phyloP scores from a whole-genome alignment of 2,888 invertebrate genomes.

The Philhelius pedissequus region DNA sequence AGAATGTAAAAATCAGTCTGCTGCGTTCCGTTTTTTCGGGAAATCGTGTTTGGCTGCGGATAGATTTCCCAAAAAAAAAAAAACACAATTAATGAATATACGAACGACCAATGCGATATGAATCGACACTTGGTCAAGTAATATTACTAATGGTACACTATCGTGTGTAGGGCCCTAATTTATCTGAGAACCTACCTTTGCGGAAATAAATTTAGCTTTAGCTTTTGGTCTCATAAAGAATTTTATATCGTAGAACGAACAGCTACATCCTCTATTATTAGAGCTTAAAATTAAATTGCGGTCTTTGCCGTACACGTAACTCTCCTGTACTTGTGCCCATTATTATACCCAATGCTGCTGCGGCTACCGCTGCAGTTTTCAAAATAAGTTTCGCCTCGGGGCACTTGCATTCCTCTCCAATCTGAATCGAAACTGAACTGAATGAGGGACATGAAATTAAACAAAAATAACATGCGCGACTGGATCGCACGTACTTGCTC shows the following conservation, averaged over 20 bases:
- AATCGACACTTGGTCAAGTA: too few relatives aligned
- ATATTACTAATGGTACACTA: too few relatives aligned
- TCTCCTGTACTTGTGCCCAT: constrained; percentile 53
- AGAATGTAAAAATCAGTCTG: too few relatives aligned
- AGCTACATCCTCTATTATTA: constrained; percentile 28
- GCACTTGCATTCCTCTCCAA: constrained; percentile 40
- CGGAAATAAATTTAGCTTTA: too few relatives aligned
- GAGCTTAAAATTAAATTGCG: constrained; percentile 50
- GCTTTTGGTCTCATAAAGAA: constrained; percentile 1
- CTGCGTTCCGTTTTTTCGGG: too few relatives aligned
- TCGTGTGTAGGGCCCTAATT: too few relatives aligned
- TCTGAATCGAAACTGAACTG: constrained; percentile 15
- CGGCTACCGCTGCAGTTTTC: constrained; percentile 9
- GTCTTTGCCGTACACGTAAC: background rate
- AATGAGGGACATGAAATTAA: background rate
- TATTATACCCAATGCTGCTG: constrained; percentile 60
- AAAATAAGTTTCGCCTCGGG: constrained; percentile 41
- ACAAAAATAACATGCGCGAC: constrained; percentile 60
- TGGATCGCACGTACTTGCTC: too few relatives aligned
- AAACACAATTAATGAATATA: too few relatives aligned
- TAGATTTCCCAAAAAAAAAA: too few relatives aligned
- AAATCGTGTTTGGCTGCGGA: too few relatives aligned
- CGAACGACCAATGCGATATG: too few relatives aligned
- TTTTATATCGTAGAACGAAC: constrained; percentile 1
- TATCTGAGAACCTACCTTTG: too few relatives aligned